phyloP scores from a whole-genome alignment of 2,797 vertebrate genomes.

The Semaprochilodus insignis region DNA sequence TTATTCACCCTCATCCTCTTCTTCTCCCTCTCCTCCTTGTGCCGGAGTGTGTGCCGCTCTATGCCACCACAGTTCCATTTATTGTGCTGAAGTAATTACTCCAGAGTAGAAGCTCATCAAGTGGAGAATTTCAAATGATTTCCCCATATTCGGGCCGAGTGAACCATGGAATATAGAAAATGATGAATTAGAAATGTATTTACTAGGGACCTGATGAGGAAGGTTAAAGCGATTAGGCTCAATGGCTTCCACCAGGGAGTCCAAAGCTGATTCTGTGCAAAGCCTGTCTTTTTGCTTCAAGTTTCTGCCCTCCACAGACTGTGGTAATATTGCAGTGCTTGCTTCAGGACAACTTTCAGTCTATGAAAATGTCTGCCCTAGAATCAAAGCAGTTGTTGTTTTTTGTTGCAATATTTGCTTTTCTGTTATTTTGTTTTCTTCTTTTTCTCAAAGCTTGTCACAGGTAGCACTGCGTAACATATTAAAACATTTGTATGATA shows the following conservation, averaged over 20 bases:
- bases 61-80: slow-evolving; percentile 74
- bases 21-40: slow-evolving; percentile 21
- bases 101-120: slow-evolving; percentile 83
- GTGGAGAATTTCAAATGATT: slow-evolving; percentile 84
- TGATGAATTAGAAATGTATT: slow-evolving; percentile 81
- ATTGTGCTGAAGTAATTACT: slow-evolving; percentile 83
- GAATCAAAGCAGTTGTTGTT: not conserved
- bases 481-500: no score
- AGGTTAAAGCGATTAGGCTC: slow-evolving; percentile 77
- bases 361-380: not conserved
- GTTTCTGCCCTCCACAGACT: slow-evolving; percentile 45
- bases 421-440: no score
- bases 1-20: slow-evolving; percentile 35
- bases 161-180: slow-evolving; percentile 80
- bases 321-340: slow-evolving; percentile 40
- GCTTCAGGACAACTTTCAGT: slow-evolving; percentile 31
- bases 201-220: slow-evolving; percentile 76
- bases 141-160: slow-evolving; percentile 74
- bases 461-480: no score
- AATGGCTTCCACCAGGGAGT: slow-evolving; percentile 62
- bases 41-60: slow-evolving; percentile 60
- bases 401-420: no score
- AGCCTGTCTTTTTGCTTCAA: slow-evolving; percentile 34
- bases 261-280: slow-evolving; percentile 49
- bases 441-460: no score